Conservation (phyloP, 2,113 vertebrate genomes). For the Callionymus lyra region DNA sequence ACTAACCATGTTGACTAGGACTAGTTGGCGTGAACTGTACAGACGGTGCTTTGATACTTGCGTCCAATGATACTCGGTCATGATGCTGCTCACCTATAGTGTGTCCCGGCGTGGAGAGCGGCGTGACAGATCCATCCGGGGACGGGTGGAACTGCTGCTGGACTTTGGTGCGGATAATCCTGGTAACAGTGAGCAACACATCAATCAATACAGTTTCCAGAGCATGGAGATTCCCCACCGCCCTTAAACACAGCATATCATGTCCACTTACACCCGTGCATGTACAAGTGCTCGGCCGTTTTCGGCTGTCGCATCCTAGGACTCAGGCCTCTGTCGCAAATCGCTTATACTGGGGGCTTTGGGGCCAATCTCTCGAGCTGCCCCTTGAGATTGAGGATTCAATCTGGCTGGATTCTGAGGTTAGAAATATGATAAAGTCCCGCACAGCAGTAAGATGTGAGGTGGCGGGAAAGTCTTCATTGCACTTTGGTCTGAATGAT, state of each 20-base stretch:
- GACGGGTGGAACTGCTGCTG: constrained; percentile 98
- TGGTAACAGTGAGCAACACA: constrained; percentile 65
- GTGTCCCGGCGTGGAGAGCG: constrained; percentile 88
- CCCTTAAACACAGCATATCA: constrained; percentile 34
- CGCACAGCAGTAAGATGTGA: constrained; percentile 65
- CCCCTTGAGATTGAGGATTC: constrained; percentile 65
- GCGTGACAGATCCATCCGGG: constrained; percentile 83
- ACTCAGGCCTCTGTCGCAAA: constrained; percentile 53
- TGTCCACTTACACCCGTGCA: constrained; percentile 42
- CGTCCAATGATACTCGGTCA: constrained; percentile 3
- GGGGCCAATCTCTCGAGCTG: constrained; percentile 51
- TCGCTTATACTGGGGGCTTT: constrained; percentile 63
- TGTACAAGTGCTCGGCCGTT: constrained; percentile 50
- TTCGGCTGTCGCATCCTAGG: constrained; percentile 36
- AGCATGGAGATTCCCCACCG: constrained; percentile 42
- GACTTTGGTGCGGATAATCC: constrained; percentile 99
- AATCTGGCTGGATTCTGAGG: constrained; percentile 66
- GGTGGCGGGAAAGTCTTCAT: constrained; percentile 72
- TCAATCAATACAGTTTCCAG: constrained; percentile 48
- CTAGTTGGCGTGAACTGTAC: no score
- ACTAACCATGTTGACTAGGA: no score
- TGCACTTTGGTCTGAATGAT: constrained; percentile 75
- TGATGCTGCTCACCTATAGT: constrained; percentile 82
- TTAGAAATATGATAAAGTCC: constrained; percentile 73
- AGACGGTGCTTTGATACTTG: no score